A percentile compares a stretch with the other conserved stretches of the same genome.
Evolutionary conservation across 2,113 vertebrate genomes (phyloP).

Genomic region (Amblyopsis rosae): DNA sequence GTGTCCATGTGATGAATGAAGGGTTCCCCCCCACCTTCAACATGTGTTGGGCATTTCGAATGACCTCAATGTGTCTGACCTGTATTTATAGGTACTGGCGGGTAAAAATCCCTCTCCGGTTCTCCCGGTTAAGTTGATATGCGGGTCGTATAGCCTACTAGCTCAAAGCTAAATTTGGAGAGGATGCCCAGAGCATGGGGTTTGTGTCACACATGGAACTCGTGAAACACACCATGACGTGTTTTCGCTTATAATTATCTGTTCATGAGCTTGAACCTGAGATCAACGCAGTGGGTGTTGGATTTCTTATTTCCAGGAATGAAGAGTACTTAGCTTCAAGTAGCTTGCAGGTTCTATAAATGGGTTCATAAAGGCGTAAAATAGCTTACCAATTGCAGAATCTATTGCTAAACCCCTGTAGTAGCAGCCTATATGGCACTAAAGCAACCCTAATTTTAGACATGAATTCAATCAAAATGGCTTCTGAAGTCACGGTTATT

Average conservation of each 20-base stretch:
- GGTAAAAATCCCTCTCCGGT: slow-evolving; percentile 50
- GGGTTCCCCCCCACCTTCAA: slow-evolving; percentile 45
- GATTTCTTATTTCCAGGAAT: not conserved
- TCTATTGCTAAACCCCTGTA: slow-evolving; percentile 2
- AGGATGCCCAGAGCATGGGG: slow-evolving; percentile 18
- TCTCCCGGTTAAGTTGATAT: slow-evolving; percentile 60
- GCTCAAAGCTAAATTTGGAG: slow-evolving; percentile 63
- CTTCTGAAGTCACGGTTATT: not conserved
- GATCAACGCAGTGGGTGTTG: not conserved
- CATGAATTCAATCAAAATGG: not conserved
- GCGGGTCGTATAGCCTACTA: slow-evolving; percentile 29
- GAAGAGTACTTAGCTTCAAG: not conserved
- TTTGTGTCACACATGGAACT: slow-evolving; percentile 51
- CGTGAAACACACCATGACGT: slow-evolving; percentile 5
- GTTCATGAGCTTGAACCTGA: not conserved
- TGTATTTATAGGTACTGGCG: slow-evolving; percentile 62
- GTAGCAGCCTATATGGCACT: not conserved
- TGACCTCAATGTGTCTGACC: slow-evolving; percentile 64
- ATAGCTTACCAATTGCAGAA: slow-evolving; percentile 1
- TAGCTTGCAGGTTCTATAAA: slow-evolving; percentile 3
- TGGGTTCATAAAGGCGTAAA: not conserved
- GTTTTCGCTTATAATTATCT: not conserved
- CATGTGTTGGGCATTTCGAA: slow-evolving; percentile 35
- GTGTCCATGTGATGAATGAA: slow-evolving; percentile 57
- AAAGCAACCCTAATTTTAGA: slow-evolving; percentile 7